A percentile compares a stretch with the other conserved stretches of the same genome.
Conservation (phyloP, 2,797 vertebrate genomes). For the Acrossocheilus fasciatus region DNA sequence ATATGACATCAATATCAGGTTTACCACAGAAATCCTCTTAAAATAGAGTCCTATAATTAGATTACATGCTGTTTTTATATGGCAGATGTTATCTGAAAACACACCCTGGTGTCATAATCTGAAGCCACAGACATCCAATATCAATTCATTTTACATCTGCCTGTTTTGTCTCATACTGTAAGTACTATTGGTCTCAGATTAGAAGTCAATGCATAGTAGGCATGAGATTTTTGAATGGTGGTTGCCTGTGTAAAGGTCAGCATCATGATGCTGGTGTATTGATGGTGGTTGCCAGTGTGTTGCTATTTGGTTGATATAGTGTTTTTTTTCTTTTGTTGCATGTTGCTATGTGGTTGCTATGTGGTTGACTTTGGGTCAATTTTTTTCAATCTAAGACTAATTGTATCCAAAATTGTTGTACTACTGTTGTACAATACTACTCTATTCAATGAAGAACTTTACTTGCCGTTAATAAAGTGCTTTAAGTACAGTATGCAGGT, state of each 20-base stretch:
- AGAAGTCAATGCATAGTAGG: background rate
- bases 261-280: background rate
- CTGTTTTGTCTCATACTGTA: background rate
- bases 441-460: background rate
- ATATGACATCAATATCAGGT: slow-evolving; percentile 59
- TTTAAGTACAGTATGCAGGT: background rate
- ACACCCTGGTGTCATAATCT: background rate
- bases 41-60: slow-evolving; percentile 69
- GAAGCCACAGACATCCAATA: background rate
- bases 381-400: background rate
- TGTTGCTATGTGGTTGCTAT: background rate
- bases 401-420: background rate
- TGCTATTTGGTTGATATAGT: background rate
- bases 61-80: slow-evolving; percentile 70
- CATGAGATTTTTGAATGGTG: background rate
- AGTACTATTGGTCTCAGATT: background rate
- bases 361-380: background rate
- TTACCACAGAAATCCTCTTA: slow-evolving; percentile 56
- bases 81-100: background rate
- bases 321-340: background rate
- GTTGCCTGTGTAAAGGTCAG: background rate
- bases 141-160: background rate
- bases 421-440: too few relatives aligned
- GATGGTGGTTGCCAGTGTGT: background rate
- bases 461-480: background rate